phyloP scores from a whole-genome alignment of 2,797 vertebrate genomes.

The Spinus pinus region DNA sequence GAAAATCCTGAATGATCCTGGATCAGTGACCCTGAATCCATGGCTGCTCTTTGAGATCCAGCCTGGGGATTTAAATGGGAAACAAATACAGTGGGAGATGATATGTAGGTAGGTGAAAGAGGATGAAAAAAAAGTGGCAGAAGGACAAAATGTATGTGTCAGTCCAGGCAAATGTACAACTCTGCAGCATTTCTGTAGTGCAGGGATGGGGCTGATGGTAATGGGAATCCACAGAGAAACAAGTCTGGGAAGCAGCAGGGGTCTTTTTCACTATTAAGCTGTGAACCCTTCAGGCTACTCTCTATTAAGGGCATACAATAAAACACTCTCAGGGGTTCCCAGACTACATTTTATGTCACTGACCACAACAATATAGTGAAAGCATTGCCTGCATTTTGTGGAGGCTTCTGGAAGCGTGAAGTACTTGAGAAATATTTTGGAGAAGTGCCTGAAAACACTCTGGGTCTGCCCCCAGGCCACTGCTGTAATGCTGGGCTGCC shows the following conservation, averaged over 20 bases:
- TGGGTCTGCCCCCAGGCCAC: background rate
- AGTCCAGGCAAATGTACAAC: background rate
- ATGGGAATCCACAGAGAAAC: background rate
- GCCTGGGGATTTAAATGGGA: background rate
- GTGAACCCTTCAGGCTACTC: constrained; percentile 28
- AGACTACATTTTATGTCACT: background rate
- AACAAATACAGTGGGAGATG: background rate
- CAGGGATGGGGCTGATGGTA: background rate
- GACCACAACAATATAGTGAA: background rate
- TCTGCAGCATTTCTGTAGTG: background rate
- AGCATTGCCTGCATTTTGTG: background rate
- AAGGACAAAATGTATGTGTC: background rate
- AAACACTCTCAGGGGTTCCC: constrained; percentile 15
- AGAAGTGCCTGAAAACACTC: background rate
- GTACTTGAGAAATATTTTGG: background rate
- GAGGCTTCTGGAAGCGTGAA: background rate
- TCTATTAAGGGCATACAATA: constrained; percentile 13
- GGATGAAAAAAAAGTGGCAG: background rate
- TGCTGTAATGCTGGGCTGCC: background rate
- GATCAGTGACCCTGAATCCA: background rate
- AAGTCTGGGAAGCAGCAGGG: background rate
- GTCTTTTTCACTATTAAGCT: background rate
- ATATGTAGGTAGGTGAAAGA: background rate
- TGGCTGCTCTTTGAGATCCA: background rate
- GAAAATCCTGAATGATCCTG: background rate